Base-by-base conservation (phyloP, 2,797 vertebrate genomes). In the Moxostoma hubbsi region DNA sequence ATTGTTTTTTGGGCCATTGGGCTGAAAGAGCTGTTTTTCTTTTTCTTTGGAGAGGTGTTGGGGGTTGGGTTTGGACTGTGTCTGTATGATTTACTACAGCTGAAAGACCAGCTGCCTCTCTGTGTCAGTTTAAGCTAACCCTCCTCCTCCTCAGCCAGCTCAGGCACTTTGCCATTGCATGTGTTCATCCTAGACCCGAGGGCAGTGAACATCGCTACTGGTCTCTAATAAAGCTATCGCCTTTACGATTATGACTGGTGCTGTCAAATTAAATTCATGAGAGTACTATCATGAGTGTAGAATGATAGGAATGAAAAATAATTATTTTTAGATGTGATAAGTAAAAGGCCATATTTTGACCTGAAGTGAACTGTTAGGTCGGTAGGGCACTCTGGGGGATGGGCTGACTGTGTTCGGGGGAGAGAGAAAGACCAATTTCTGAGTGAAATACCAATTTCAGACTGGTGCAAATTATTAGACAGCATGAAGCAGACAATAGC, bases 51-150 rank as follows among this genome's bases (percentile, higher is more conserved):
- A 85, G 69, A 46, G 85, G 80, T 83, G 86, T 89, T 86, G 83
- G 87, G 87, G 80, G 83, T 84, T 86, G 85, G 85, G 86, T 65
- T 54, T 82, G 50, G 77, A 62, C 95, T 95, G 92, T 93, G 94
- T 95, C 94, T 96, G 93, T 96, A 95, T 98, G 96, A 98, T 98
- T 98, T 98, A 97, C 95, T 95, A 95, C 95, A 92, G 91, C 95
- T 95, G 96, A 98, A 98, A 97, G 96, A 98, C 97, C 98, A 99
- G 97, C 98, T 98, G 98, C 97, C 96, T 91, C 92, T 91, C 91
- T 93, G 90, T 89, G 93, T 93, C 92, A 92, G 90, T 92, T 93
- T 90, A 90, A 83, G 83, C 89, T 89, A 85, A 85, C 67, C 80
- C 77, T 70, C 63, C 86, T 75, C 78, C 75, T 63, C 55, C 77